These are phyloP conservation scores for Stercorarius parasiticus DNA, from an alignment of 2,113 vertebrate species.

Conservation along the genomic window DNA sequence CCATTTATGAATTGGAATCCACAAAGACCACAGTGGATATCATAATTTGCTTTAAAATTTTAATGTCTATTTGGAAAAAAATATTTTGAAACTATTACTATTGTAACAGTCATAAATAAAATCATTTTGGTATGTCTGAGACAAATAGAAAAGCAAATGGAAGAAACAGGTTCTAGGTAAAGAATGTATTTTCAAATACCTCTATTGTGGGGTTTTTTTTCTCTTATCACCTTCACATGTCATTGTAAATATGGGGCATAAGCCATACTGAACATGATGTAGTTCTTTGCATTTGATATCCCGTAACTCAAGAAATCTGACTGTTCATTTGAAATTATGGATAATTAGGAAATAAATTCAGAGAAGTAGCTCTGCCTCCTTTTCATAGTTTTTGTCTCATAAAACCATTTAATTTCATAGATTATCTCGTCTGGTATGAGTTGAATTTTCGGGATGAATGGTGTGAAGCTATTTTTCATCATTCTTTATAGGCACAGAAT, in stretches of 20 bases:
- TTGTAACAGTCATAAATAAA: not conserved
- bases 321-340: not conserved
- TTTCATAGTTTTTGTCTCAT: not conserved
- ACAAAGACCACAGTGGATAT: not conserved
- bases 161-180: not conserved
- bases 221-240: not conserved
- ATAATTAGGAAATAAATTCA: not conserved
- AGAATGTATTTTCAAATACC: not conserved
- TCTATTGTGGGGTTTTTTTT: not conserved
- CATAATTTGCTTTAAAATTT: not conserved
- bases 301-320: not conserved
- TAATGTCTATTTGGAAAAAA: not conserved
- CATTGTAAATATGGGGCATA: not conserved
- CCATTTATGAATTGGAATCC: not conserved
- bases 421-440: not conserved
- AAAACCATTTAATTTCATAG: not conserved
- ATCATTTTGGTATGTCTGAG: not conserved
- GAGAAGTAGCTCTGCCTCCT: not conserved
- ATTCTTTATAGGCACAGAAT: not conserved
- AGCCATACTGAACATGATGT: not conserved
- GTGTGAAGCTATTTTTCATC: not conserved
- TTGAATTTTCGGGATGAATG: not conserved
- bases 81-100: not conserved
- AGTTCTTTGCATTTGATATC: not conserved
- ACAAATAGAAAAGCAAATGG: not conserved